Evolutionary conservation across 30 jellyfish, hydroid and myxozoan species (phyloP).

Genomic region (Hydractinia echinata): DNA sequence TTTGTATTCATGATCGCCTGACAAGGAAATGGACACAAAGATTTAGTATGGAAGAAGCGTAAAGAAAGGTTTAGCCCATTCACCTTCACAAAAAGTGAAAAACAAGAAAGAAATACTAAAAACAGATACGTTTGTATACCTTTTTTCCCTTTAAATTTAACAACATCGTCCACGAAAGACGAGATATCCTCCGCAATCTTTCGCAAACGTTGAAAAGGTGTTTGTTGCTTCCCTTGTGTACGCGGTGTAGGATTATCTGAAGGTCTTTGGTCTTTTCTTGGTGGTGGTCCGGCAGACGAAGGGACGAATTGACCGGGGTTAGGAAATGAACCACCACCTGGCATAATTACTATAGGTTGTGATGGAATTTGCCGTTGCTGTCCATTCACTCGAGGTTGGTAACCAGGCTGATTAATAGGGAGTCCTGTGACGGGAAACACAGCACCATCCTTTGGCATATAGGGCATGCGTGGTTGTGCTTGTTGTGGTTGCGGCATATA

Average conservation of each 20-base stretch:
- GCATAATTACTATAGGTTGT: conserved; percentile 76
- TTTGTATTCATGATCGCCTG: conserved; percentile 64
- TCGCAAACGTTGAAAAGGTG: conserved; percentile 15
- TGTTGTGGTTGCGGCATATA: conserved; percentile 19
- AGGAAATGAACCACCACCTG: conserved; percentile 45
- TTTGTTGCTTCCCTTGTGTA: conserved; percentile 21
- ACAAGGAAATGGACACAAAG: background rate
- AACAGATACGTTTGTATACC: background rate
- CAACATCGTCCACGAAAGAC: conserved; percentile 33
- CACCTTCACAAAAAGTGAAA: background rate
- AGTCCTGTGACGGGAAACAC: conserved; percentile 25
- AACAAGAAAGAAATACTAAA: background rate
- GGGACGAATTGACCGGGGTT: conserved; percentile 17
- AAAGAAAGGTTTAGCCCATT: background rate
- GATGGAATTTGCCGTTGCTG: conserved; percentile 2
- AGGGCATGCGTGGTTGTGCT: conserved; percentile 6
- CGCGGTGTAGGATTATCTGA: background rate
- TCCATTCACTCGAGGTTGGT: conserved; percentile 8
- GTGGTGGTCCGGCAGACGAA: background rate
- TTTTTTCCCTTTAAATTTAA: conserved; percentile 29
- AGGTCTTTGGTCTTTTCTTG: background rate
- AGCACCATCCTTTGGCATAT: background rate
- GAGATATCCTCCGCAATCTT: conserved; percentile 28
- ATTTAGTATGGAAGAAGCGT: background rate
- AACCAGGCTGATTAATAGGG: conserved; percentile 17